Evolutionary conservation across 64 coral and sea anemone species (phyloP).

Genomic region (Platygyra sinensis): DNA sequence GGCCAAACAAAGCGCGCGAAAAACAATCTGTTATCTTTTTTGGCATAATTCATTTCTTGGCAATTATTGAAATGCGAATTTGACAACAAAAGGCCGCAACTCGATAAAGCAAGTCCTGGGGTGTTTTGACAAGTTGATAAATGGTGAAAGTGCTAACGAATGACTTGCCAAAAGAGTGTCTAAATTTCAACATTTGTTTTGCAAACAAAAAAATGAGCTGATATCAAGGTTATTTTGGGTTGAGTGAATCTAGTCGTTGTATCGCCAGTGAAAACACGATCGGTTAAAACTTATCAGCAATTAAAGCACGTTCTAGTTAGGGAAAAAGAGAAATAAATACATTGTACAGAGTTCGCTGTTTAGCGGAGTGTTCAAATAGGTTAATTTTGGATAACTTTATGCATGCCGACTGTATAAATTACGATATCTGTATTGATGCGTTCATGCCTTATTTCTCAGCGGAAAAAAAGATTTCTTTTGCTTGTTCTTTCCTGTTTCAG

Average conservation of each 20-base stretch:
- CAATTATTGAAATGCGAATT: not conserved
- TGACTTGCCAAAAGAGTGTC: not conserved
- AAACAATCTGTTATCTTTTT: not conserved
- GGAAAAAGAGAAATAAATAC: not conserved
- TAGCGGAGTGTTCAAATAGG: not conserved
- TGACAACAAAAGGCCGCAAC: not conserved
- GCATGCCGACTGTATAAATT: not conserved
- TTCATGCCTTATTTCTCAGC: not conserved
- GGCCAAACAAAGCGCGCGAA: not conserved
- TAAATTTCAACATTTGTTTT: slow-evolving; percentile 4
- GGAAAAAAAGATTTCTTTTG: not conserved
- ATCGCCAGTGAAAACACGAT: not conserved
- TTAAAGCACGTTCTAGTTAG: not conserved
- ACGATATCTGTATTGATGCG: not conserved
- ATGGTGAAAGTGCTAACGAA: not conserved
- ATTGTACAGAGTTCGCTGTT: not conserved
- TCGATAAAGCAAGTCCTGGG: not conserved
- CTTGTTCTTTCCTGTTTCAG: not conserved
- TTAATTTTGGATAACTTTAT: not conserved
- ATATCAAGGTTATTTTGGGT: not conserved
- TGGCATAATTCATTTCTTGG: not conserved
- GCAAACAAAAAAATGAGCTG: not conserved
- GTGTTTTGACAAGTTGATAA: not conserved
- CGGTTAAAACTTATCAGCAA: not conserved
- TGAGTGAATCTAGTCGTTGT: not conserved